phyloP scores from a whole-genome alignment of 2,888 invertebrate genomes.

The Artemia sinica region DNA sequence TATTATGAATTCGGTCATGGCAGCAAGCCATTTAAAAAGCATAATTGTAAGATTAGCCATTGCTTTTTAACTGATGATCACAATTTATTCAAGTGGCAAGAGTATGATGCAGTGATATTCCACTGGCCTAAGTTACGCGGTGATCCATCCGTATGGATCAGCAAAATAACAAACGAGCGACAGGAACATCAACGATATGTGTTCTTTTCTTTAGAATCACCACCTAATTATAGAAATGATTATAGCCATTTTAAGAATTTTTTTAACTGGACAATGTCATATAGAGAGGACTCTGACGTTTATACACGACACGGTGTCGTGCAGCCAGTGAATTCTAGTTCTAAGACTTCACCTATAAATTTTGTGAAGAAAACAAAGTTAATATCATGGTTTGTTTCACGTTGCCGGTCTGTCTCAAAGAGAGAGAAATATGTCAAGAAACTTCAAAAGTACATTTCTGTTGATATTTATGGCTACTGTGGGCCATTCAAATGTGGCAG shows the following conservation, averaged over 20 bases:
- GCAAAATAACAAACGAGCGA: neutral
- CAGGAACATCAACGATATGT: slow-evolving; percentile 9
- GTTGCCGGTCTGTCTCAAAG: neutral
- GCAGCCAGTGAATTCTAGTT: neutral
- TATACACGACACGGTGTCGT: neutral
- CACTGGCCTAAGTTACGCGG: slow-evolving; percentile 8
- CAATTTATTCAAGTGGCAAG: neutral
- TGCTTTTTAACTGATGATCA: slow-evolving; percentile 6
- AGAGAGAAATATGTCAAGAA: neutral
- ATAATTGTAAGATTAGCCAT: neutral
- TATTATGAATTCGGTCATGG: slow-evolving; percentile 2
- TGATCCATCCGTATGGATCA: neutral
- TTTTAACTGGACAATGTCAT: slow-evolving; percentile 11
- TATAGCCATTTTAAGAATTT: neutral
- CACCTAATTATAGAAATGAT: neutral
- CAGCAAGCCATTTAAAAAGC: neutral
- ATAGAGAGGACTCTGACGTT: slow-evolving; percentile 1
- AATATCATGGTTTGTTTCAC: slow-evolving; percentile 5
- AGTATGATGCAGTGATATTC: neutral
- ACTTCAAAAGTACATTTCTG: slow-evolving; percentile 5
- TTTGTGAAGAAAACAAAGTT: neutral
- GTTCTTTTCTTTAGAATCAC: neutral
- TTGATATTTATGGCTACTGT: neutral
- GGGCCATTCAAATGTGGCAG: slow-evolving; percentile 7
- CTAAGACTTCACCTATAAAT: neutral